Base-by-base conservation (phyloP, 2,888 invertebrate species). In the Trichogramma dendrolimi region DNA sequence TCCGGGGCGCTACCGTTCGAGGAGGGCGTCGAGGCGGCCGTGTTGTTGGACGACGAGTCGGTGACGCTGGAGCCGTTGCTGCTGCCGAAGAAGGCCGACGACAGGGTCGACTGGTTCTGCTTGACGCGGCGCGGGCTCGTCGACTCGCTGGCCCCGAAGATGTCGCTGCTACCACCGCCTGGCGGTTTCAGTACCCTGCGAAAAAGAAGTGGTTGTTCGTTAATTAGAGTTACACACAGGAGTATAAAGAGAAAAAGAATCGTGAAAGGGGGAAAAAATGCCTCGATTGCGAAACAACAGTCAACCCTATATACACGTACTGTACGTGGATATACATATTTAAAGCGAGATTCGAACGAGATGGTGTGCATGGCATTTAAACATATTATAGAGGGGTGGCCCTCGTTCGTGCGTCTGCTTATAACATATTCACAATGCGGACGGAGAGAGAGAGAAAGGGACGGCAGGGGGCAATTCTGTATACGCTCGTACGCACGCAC, bases 101-200 rank as follows among this genome's bases (percentile, higher is more conserved):
- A 75, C 58, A 80, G 71, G 60, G 70, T 71, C 38, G 73, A 73
- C 41, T 68, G 70, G 64, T 73, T 72, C 56, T 72, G 74, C 71
- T 78, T 79, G 39, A 71, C 69, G 56, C 78, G 76, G 7, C 78
- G 73, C 4, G 78, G 78, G 64, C 76, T 76, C 76, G 11, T 70
- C 70, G 41, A 41, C 6, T 52, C 48, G 10, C 39, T 40, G n/a
- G 39, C 69, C 55, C 80, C 80, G 70, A 85, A 85, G 72, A 85
- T 83, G 75, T 84, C 84, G 71, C 83, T 84, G 70, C 83, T 83
- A n/a, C 83, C 85, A 69, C 86, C 86, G 67, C 85, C 86, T 69
- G 86, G 86, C 67, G 86, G 84, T 75, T 85, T 84, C 74, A 85
- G 73, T 63, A 86, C 86, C 80, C 86, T 87, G 75, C 4, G 81